Evolutionary conservation across 2,113 vertebrate species (phyloP).

Genomic region (Oostethus manadensis): DNA sequence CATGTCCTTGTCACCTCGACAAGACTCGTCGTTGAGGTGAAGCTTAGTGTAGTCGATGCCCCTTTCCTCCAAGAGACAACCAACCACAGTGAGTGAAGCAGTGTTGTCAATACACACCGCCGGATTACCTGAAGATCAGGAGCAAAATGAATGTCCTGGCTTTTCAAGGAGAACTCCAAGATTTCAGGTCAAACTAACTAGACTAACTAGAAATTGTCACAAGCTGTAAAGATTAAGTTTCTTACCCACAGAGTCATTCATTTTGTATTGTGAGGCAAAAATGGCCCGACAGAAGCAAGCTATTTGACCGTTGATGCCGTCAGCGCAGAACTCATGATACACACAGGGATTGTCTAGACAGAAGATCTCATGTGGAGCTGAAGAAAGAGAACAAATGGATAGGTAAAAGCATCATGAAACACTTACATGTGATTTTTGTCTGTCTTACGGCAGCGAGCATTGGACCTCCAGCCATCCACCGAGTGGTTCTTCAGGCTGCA

Average conservation of each 20-base stretch:
- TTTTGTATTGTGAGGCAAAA: slow-evolving; percentile 23
- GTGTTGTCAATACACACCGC: neutral
- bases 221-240: neutral
- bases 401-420: neutral
- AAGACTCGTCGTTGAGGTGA: slow-evolving; percentile 25
- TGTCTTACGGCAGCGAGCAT: neutral
- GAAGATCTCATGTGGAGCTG: neutral
- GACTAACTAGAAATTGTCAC: no score
- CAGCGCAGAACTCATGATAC: slow-evolving; percentile 30
- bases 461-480: neutral
- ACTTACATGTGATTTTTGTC: neutral
- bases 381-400: slow-evolving; percentile 4
- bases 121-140: slow-evolving; percentile 11
- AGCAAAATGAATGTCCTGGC: no score
- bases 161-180: no score
- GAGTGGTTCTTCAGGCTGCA: neutral
- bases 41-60: slow-evolving; percentile 11
- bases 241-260: slow-evolving; percentile 3
- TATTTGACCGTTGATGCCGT: neutral
- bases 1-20: slow-evolving; percentile 17
- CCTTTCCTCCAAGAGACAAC: slow-evolving; percentile 24
- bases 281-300: slow-evolving; percentile 19
- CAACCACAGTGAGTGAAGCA: slow-evolving; percentile 8
- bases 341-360: slow-evolving; percentile 21
- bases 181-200: no score